Conservation (phyloP, 2,113 vertebrate genomes). For the Hippocampus guttulatus region DNA sequence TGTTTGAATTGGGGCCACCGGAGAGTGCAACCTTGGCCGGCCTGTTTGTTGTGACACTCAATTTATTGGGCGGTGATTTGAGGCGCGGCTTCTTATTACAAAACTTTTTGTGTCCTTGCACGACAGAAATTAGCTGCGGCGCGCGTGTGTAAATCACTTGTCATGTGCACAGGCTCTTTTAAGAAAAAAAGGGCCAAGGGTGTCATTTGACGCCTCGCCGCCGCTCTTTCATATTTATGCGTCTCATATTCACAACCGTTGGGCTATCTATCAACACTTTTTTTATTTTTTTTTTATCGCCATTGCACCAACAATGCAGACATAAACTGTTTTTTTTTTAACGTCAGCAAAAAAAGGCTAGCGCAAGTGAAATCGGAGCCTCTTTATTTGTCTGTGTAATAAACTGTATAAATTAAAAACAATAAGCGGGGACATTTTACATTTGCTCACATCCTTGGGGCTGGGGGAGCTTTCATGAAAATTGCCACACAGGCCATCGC, state of each 20-base stretch:
- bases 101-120: constrained; percentile 78
- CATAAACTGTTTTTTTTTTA: constrained; percentile 85
- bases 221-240: constrained; percentile 96
- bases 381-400: constrained; percentile 92
- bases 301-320: constrained; percentile 86
- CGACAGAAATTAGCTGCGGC: constrained; percentile 73
- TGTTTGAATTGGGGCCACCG: constrained; percentile 63
- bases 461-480: constrained; percentile 44
- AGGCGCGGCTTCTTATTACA: constrained; percentile 72
- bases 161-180: constrained; percentile 85
- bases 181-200: constrained; percentile 87
- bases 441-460: constrained; percentile 72
- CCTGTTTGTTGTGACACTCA: constrained; percentile 63
- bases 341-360: constrained; percentile 86
- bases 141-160: constrained; percentile 87
- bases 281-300: constrained; percentile 73
- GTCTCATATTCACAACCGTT: constrained; percentile 95
- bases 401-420: constrained; percentile 90
- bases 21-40: constrained; percentile 67
- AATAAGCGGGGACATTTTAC: constrained; percentile 89
- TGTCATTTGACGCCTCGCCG: constrained; percentile 79
- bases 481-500: constrained; percentile 29
- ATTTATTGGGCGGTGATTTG: constrained; percentile 72
- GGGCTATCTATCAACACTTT: constrained; percentile 94
- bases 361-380: constrained; percentile 89